These are phyloP conservation scores for Druceiella hillmani DNA, from an alignment of 2,888 invertebrate species.

Conservation along the genomic window DNA sequence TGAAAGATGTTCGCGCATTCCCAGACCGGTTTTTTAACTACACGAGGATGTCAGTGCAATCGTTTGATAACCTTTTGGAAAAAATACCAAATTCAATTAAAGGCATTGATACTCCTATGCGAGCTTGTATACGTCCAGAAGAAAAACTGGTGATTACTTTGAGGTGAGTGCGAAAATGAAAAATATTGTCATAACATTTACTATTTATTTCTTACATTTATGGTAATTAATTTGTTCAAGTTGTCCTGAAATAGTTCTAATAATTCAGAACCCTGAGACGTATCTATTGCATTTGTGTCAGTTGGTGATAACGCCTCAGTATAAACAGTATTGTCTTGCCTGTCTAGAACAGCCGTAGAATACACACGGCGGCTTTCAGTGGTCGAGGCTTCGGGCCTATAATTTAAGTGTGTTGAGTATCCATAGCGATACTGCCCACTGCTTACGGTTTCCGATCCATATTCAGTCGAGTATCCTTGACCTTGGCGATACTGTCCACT, in stretches of 20 bases:
- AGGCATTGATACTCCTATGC: no score
- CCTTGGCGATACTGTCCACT: conserved; percentile 26
- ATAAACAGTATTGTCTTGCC: conserved; percentile 25
- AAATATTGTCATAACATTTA: no score
- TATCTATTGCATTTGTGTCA: conserved; percentile 27
- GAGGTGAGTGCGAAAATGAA: no score
- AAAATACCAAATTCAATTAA: no score
- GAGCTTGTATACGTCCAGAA: no score
- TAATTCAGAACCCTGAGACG: conserved; percentile 26
- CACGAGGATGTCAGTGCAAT: no score
- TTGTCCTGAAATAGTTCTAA: conserved; percentile 25
- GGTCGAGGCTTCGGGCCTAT: conserved; percentile 25
- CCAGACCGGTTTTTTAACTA: no score
- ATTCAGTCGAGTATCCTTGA: conserved; percentile 25
- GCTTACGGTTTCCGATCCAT: conserved; percentile 22
- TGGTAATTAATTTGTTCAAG: no score
- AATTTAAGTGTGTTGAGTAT: conserved; percentile 24
- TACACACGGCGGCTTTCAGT: conserved; percentile 23
- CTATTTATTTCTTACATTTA: no score
- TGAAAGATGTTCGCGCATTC: no score
- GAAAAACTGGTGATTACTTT: no score
- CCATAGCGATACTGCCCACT: conserved; percentile 24
- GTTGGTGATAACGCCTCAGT: conserved; percentile 26
- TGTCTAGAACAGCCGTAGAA: conserved; percentile 25
- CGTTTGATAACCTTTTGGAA: no score